Base-by-base conservation (phyloP, 2,797 vertebrate genomes). In the Rhinichthys osculus region DNA sequence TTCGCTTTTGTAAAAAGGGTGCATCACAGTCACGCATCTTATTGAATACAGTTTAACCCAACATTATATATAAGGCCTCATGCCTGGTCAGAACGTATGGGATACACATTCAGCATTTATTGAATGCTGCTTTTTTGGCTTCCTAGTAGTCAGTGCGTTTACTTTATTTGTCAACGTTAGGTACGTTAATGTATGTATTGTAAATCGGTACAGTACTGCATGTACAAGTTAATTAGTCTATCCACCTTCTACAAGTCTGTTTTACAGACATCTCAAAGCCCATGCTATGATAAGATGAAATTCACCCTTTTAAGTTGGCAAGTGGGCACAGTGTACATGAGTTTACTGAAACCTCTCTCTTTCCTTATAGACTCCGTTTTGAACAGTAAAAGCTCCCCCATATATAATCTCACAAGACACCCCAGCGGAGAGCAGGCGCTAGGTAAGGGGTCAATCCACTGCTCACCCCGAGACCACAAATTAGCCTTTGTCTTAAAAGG, bases 391-490 rank as follows among this genome's bases (percentile, higher is more conserved):
- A 85, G 69, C 71, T 86, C 42, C 87, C 47, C 59, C 79, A 44
- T 74, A 83, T 85, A 84, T 85, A 87, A 86, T 88, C 85, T 69
- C 84, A 82, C 86, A 88, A 90, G 89, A 91, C 82, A 82, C 88
- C 87, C 19, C 84, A 87, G 62, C 21, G 87, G 89, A 89, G 82
- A 90, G 87, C 84, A 91, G 85, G 67, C 83, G 81, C 23, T 88
- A 91, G 88, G 91, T 92, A 90, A 91, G 88, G 87, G 85, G 40
- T 57, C 33, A 77, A 84, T 78, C 78, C 70, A 81, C 77, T 44
- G 67, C 80, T 81, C 52, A 77, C 66, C 62, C 85, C 35, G 19
- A 70, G 54, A 70, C 30, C 6, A 71, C 33, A 42, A 42, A 54
- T 83, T 19, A 21, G 13, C 52, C 67, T 67, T 64, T 27, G 30